Evolutionary conservation across 2,888 invertebrate species (phyloP).

Genomic region (Rhabditoides inermis): DNA sequence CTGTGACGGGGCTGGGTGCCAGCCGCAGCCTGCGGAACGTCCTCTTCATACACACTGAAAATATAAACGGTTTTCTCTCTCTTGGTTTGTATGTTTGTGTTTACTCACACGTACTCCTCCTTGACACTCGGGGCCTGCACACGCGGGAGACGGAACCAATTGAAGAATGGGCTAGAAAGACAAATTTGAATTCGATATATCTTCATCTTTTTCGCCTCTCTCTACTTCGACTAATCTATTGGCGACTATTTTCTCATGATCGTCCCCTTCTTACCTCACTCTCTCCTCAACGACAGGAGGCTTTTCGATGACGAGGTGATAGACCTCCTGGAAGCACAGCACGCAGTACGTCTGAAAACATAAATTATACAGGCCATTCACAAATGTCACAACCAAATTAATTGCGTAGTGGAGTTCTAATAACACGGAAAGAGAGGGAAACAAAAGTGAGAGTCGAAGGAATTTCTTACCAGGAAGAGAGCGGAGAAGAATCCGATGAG

Average conservation of each 20-base stretch:
- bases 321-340: slow-evolving; percentile 52
- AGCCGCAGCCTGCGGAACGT: slow-evolving; percentile 32
- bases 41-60: slow-evolving; percentile 51
- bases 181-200: background rate
- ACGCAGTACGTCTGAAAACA: slow-evolving; percentile 47
- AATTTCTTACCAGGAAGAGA: slow-evolving; percentile 53
- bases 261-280: background rate
- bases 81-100: background rate
- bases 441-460: no score
- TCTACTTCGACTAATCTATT: background rate
- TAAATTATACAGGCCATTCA: background rate
- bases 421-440: no score
- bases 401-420: no score
- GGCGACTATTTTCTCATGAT: slow-evolving; percentile 3
- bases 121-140: slow-evolving; percentile 50
- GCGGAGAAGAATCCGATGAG: slow-evolving; percentile 54
- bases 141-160: slow-evolving; percentile 52
- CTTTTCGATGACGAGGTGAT: slow-evolving; percentile 40
- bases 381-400: no score
- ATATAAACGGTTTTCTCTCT: background rate
- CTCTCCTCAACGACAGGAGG: slow-evolving; percentile 26
- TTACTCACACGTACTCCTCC: slow-evolving; percentile 49
- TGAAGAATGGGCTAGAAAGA: slow-evolving; percentile 45
- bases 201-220: background rate
- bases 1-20: slow-evolving; percentile 37